Percentiles rank a stretch among this genome's conserved stretches.
Conservation (phyloP, 2,113 vertebrate genomes). For the Anoura caudifer region DNA sequence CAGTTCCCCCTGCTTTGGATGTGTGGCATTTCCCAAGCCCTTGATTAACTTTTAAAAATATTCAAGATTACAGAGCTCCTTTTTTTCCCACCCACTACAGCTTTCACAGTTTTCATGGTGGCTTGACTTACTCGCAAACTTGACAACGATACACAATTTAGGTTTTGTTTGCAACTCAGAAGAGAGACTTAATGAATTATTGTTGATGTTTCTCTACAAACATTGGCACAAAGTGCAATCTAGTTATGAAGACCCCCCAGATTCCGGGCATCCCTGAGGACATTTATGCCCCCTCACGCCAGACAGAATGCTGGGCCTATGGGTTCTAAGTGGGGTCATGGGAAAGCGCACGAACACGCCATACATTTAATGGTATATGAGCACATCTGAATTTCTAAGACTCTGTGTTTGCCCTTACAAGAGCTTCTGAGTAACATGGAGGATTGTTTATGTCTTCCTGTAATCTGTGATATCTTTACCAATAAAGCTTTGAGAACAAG, state of each 20-base stretch:
- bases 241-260: neutral
- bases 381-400: neutral
- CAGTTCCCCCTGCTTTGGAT: neutral
- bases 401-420: neutral
- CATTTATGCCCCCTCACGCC: neutral
- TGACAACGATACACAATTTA: neutral
- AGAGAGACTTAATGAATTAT: neutral
- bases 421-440: neutral
- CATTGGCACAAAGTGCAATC: too few relatives aligned
- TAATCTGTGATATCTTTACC: neutral
- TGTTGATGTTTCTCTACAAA: neutral
- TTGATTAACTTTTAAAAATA: constrained; percentile 30
- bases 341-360: neutral
- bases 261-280: neutral
- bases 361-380: neutral
- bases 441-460: neutral
- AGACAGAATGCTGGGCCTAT: neutral
- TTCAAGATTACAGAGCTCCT: neutral
- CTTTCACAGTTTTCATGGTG: neutral
- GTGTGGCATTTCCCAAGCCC: constrained; percentile 16
- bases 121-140: neutral
- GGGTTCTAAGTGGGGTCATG: neutral
- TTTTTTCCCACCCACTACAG: neutral
- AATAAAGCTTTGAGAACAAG: constrained; percentile 28
- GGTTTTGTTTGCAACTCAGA: neutral